These are phyloP conservation scores for Heliconius nattereri DNA, from an alignment of 1,140 invertebrate genomes.

Conservation along the genomic window DNA sequence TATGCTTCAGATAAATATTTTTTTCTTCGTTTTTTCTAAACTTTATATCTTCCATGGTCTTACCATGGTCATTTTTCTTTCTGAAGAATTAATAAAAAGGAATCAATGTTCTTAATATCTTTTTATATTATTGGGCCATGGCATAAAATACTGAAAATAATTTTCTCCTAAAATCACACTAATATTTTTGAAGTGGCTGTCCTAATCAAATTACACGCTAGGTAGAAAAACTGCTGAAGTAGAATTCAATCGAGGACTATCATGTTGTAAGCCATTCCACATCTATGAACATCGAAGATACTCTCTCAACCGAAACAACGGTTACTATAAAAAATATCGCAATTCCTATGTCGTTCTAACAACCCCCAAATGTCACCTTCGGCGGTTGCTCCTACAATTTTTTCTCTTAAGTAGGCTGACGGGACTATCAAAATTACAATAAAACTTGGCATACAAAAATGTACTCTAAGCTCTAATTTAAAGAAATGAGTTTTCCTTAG, in stretches of 20 bases:
- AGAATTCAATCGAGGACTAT: slow-evolving; percentile 9
- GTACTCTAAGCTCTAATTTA: neutral
- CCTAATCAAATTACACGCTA: slow-evolving; percentile 10
- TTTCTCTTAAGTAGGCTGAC: slow-evolving; percentile 8
- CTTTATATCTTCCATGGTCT: no score
- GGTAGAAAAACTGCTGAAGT: neutral
- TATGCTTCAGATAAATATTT: neutral
- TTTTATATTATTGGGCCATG: neutral
- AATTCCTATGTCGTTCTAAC: slow-evolving; percentile 36
- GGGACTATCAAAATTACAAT: neutral
- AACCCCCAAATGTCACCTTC: slow-evolving; percentile 39
- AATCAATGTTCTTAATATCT: no score
- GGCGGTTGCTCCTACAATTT: neutral
- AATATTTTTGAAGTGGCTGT: neutral
- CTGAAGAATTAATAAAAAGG: no score
- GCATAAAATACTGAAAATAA: neutral
- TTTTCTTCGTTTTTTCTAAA: no score
- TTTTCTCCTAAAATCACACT: no score
- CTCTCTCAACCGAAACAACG: slow-evolving; percentile 31
- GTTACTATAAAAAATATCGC: slow-evolving; percentile 40
- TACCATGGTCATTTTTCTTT: no score
- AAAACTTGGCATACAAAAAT: slow-evolving; percentile 8
- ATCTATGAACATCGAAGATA: slow-evolving; percentile 34
- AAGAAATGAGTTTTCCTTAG: neutral
- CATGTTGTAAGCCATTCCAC: slow-evolving; percentile 33